A percentile compares a stretch with the other conserved stretches of the same genome.
phyloP scores from a whole-genome alignment of 2,113 vertebrate species.

The Okapia johnstoni region DNA sequence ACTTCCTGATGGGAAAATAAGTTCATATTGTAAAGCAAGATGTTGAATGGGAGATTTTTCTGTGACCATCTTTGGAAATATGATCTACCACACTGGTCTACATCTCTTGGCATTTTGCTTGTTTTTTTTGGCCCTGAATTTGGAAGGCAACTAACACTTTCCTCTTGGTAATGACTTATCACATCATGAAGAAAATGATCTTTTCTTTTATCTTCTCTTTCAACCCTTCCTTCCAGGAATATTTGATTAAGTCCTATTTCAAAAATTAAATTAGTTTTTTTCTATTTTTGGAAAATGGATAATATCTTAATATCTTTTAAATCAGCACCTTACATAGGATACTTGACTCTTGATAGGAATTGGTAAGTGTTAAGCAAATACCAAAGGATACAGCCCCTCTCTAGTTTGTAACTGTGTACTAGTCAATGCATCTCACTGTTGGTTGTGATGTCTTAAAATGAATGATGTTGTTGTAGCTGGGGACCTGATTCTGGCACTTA shows the following conservation, averaged over 20 bases:
- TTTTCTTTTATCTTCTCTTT: not conserved
- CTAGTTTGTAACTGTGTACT: not conserved
- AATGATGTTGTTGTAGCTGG: not conserved
- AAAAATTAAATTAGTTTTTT: not conserved
- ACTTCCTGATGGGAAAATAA: not conserved
- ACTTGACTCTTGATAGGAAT: not conserved
- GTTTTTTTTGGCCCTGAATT: not conserved
- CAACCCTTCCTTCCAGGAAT: not conserved
- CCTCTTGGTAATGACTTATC: not conserved
- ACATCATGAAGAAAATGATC: not conserved
- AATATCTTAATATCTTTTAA: constrained; percentile 13
- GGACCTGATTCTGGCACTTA: not conserved
- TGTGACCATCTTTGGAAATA: not conserved
- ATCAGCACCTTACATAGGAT: not conserved
- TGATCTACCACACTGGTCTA: not conserved
- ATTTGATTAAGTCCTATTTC: not conserved
- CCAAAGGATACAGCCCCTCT: not conserved
- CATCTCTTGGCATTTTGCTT: not conserved
- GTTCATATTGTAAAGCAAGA: not conserved
- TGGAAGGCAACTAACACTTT: not conserved
- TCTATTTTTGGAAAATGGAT: not conserved
- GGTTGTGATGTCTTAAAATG: not conserved
- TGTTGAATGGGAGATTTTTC: not conserved
- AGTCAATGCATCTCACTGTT: not conserved
- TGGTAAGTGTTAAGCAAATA: not conserved